Percentiles rank a stretch among this genome's conserved stretches.
Evolutionary conservation across 2,888 invertebrate genomes (phyloP).

Genomic region (Tethea ocularis): DNA sequence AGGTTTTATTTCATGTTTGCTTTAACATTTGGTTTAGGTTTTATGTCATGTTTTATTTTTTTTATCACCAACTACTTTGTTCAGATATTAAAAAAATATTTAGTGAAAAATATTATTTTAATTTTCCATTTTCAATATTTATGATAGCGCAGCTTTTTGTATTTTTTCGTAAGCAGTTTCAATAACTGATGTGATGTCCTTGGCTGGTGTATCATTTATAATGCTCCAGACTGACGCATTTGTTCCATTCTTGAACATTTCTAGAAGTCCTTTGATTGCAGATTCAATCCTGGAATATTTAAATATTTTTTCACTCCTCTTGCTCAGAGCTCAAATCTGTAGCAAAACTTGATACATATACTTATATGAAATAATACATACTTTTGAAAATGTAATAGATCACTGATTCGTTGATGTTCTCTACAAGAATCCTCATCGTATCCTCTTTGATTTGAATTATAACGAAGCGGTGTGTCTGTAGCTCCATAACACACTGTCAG

Average conservation of each 20-base stretch:
- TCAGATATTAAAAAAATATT: too few species aligned
- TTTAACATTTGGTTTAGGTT: too few species aligned
- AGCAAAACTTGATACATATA: too few species aligned
- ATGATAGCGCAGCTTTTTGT: neutral
- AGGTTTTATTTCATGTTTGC: too few species aligned
- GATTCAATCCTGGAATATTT: neutral
- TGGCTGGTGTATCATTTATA: constrained; percentile 19
- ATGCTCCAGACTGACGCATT: constrained; percentile 16
- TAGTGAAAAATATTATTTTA: too few species aligned
- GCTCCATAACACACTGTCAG: constrained; percentile 30
- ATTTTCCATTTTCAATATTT: neutral
- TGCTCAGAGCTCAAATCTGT: too few species aligned
- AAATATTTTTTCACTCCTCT: too few species aligned
- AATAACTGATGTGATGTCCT: constrained; percentile 27
- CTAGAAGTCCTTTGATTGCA: constrained; percentile 17
- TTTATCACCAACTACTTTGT: too few species aligned
- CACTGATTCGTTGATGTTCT: neutral
- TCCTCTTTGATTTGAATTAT: constrained; percentile 14
- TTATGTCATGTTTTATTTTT: too few species aligned
- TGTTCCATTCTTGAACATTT: constrained; percentile 28
- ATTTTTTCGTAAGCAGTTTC: constrained; percentile 15
- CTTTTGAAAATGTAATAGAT: neutral
- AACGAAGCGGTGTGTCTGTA: constrained; percentile 28
- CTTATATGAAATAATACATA: neutral
- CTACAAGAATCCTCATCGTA: constrained; percentile 17